A percentile compares a stretch with the other conserved stretches of the same genome.
phyloP scores from a whole-genome alignment of 1,140 invertebrate genomes.

The Megalopta genalis region DNA sequence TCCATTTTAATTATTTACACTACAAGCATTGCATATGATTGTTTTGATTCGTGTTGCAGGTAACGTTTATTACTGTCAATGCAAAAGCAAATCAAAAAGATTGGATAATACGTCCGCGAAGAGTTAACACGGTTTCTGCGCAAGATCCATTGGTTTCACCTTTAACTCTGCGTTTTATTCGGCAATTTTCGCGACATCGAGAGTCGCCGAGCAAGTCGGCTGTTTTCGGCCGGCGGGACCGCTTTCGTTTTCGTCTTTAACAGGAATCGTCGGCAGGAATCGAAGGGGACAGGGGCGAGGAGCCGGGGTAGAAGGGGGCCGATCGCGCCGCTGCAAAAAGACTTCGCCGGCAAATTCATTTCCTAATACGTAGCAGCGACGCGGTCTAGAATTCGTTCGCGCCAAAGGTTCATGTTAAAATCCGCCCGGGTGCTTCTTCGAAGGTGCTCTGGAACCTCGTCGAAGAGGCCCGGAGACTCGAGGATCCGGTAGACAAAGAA shows the following conservation, averaged over 20 bases:
- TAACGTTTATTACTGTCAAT: too few relatives aligned
- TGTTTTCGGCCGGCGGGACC: background rate
- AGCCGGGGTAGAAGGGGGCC: background rate
- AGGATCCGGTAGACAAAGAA: slow-evolving; percentile 25
- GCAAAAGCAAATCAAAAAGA: too few relatives aligned
- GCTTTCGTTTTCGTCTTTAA: slow-evolving; percentile 19
- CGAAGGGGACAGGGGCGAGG: background rate
- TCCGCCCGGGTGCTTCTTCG: slow-evolving; percentile 28
- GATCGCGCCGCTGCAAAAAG: slow-evolving; percentile 56
- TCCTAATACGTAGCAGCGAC: slow-evolving; percentile 68
- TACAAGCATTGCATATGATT: too few relatives aligned
- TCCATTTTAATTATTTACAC: too few relatives aligned
- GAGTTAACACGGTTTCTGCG: too few relatives aligned
- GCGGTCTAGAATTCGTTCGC: slow-evolving; percentile 72
- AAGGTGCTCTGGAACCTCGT: slow-evolving; percentile 8
- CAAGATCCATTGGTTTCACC: background rate
- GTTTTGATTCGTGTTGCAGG: too few relatives aligned
- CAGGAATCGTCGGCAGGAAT: slow-evolving; percentile 10
- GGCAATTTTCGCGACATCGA: background rate
- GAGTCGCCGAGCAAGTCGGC: background rate
- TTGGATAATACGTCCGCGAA: too few relatives aligned
- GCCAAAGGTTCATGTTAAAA: slow-evolving; percentile 73
- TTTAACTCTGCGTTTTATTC: background rate
- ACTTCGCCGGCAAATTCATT: slow-evolving; percentile 69
- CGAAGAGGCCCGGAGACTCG: background rate